A percentile compares a stretch with the other conserved stretches of the same genome.
Conservation (phyloP, 35 echinoderm and acorn worm species). For the Heliocidaris tuberculata region DNA sequence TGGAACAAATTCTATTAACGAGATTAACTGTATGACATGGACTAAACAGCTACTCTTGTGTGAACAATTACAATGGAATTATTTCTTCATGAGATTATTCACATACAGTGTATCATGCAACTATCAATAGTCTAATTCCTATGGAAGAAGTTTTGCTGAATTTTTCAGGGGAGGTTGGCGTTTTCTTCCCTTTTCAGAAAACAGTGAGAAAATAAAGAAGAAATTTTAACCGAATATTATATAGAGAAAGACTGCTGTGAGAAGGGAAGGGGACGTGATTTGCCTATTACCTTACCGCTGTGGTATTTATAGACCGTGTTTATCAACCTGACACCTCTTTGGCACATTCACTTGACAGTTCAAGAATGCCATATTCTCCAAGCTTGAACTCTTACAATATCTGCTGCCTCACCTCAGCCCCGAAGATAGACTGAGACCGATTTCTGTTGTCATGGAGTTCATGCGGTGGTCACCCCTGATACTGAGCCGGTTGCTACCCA, state of each 20-base stretch:
- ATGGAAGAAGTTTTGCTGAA: too few relatives aligned
- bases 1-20: too few relatives aligned
- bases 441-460: background rate
- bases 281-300: background rate
- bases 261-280: background rate
- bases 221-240: too few relatives aligned
- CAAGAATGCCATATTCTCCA: background rate
- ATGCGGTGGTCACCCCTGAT: background rate
- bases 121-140: too few relatives aligned
- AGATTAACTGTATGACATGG: too few relatives aligned
- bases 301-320: background rate
- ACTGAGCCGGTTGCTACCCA: background rate
- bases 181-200: too few relatives aligned
- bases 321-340: background rate
- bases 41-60: too few relatives aligned
- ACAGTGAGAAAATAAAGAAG: too few relatives aligned
- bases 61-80: too few relatives aligned
- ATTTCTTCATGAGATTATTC: too few relatives aligned
- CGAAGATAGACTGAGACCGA: background rate
- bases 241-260: background rate
- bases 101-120: too few relatives aligned
- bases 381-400: background rate
- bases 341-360: background rate
- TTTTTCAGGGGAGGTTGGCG: too few relatives aligned
- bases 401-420: background rate